A percentile compares a stretch with the other conserved stretches of the same genome.
Evolutionary conservation across 1,140 invertebrate genomes (phyloP).

Genomic region (Andricus grossulariae): DNA sequence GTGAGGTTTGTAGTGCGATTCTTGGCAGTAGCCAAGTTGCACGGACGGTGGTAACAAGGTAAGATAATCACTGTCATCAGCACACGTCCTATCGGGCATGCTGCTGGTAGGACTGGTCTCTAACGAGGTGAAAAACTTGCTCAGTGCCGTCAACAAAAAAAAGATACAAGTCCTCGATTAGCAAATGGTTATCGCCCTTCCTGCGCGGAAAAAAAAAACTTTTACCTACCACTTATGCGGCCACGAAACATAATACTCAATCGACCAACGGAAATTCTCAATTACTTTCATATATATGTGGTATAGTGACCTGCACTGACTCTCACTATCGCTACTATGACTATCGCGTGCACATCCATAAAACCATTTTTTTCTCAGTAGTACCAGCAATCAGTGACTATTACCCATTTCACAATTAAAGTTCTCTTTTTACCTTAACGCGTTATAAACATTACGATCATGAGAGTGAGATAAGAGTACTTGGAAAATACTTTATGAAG

Average conservation of each 20-base stretch:
- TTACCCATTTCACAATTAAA: background rate
- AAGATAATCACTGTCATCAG: too few relatives aligned
- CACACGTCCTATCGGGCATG: too few relatives aligned
- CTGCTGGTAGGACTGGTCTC: slow-evolving; percentile 15
- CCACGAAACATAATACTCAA: slow-evolving; percentile 27
- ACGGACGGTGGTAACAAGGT: too few relatives aligned
- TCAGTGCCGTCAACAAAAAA: background rate
- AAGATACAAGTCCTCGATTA: slow-evolving; percentile 24
- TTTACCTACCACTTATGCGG: slow-evolving; percentile 21
- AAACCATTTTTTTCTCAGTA: slow-evolving; percentile 16
- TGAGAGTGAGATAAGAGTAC: background rate
- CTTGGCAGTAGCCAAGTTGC: too few relatives aligned
- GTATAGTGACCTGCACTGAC: slow-evolving; percentile 7
- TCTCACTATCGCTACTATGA: background rate
- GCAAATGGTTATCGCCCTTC: slow-evolving; percentile 23
- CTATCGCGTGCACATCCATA: background rate
- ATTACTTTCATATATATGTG: background rate
- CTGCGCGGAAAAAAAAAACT: background rate
- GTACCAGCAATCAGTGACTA: background rate
- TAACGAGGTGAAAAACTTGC: slow-evolving; percentile 25
- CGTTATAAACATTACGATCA: background rate
- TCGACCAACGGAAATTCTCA: slow-evolving; percentile 16
- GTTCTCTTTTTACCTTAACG: background rate
- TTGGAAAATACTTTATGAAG: background rate
- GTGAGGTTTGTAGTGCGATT: too few relatives aligned